phyloP scores from a whole-genome alignment of 2,113 vertebrate genomes.

The Cyanoliseus patagonus region DNA sequence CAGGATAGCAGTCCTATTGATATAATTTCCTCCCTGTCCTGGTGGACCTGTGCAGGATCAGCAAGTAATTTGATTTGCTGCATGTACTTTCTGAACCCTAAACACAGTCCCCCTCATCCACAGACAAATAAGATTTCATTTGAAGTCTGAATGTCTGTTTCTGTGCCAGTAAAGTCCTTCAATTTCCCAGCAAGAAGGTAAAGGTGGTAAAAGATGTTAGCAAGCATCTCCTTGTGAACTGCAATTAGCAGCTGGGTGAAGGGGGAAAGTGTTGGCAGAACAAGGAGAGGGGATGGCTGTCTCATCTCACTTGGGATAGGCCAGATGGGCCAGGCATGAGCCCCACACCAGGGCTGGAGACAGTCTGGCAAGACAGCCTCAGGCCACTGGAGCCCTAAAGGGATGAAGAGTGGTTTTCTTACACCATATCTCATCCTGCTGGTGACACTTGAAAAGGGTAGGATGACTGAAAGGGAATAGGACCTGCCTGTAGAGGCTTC shows the following conservation, averaged over 20 bases:
- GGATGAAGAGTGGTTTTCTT: conserved; percentile 69
- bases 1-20: no score
- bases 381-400: conserved; percentile 75
- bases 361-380: conserved; percentile 77
- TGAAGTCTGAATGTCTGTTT: conserved; percentile 52
- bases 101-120: background rate
- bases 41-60: background rate
- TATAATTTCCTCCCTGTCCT: background rate
- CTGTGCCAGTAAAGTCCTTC: conserved; percentile 51
- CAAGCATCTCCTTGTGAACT: conserved; percentile 42
- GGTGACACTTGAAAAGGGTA: background rate
- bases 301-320: conserved; percentile 70
- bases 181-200: conserved; percentile 48
- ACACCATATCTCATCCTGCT: conserved; percentile 79
- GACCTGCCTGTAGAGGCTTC: background rate
- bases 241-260: conserved; percentile 67
- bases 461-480: fast-evolving
- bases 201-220: conserved; percentile 44
- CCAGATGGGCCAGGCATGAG: conserved; percentile 59
- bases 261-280: conserved; percentile 26
- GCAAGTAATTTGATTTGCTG: fast-evolving
- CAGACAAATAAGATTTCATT: conserved; percentile 34
- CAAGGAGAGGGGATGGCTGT: background rate
- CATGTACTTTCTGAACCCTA: background rate
- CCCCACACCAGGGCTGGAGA: conserved; percentile 12